Evolutionary conservation across 2,888 invertebrate genomes (phyloP), one percentile per base, ranked within the genome.

Genomic region (Phorcus lineatus): DNA sequence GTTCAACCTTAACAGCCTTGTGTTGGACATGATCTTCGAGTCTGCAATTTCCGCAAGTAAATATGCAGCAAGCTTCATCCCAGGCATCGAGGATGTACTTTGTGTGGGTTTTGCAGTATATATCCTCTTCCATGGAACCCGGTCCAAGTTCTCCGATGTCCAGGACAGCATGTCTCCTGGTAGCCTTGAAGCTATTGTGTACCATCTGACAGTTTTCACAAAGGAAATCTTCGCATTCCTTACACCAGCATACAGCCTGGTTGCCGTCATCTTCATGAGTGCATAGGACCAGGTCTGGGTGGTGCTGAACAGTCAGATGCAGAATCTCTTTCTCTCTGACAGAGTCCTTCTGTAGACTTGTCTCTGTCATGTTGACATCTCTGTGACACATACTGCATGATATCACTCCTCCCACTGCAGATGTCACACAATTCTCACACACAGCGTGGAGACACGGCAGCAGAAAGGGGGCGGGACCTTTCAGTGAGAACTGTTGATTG

Each of bases 211-310:
- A 67, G n/a, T 28, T n/a, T 36, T 67, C 67, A 9, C 67, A 67
- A 17, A 67, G 67, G 13, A 67, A 36, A n/a, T 67, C 67, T 17
- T 67, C 67, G 28, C 67, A 67, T n/a, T 67, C 67, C 67, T 17
- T 24, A 36, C 67, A 67, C 67, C 67, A 67, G 17, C 67, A 67
- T n/a, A 67, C 67, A 67, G 67, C 67, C 67, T 67, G 67, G 67
- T 67, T 67, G 36, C 67, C 67, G n/a, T 67, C 67, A 11, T 67
- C 31, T n/a, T 67, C 67, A 7, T 67, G 67, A 28, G 67, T 67
- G n/a, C 67, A 67, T 11, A 67, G 67, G 1, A 67, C 28, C 0
- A 28, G n/a, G 16, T 24, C n/a, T 0, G 36, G 67, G 2, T 28
- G 67, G n/a, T 67, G 67, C 31, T 67, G 24, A 28, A 24, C 67